Base-by-base conservation (phyloP, 1,140 invertebrate genomes). In the Caenorhabditis elegans region DNA sequence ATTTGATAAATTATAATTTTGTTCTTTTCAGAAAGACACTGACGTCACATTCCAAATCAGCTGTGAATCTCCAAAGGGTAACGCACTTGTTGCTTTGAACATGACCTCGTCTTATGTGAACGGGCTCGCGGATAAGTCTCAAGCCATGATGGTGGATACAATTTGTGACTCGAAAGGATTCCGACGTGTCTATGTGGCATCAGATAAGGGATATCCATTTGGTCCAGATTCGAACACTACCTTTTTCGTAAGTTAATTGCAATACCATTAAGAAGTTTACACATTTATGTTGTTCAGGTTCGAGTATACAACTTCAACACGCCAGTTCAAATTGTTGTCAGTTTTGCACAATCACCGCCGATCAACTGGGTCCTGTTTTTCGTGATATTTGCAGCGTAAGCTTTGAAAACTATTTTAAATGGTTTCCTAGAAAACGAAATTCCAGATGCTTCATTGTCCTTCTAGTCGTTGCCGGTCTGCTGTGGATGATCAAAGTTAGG, bases 331-430 rank as follows among this genome's bases (percentile, higher is more conserved):
- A 88, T 89, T 65, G 82, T 89, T 75, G 89, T 89, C 36, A 90
- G 89, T n/a, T 89, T 89, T 83, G 88, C 88, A 13, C 88, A 89
- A 78, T 87, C 89, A 6, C 87, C 87, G 49, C 89, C 89, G 3
- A 89, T 89, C 76, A 90, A 89, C 82, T 89, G 88, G 88, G 86
- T 89, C 6, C 83, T 90, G 3, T 89, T 89, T 65, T 89, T 89
- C 55, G 89, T 89, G n/a, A 89, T 90, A 34, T 89, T 89, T 84
- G 88, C 88, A 31, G 87, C 89, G 86, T 88, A 88, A 82, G 86
- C 5, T 78, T 53, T 36, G 55, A 53, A 39, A 22, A 43, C 34
- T 13, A 22, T 2, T 55, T 8, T 11, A 36, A 55, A 46, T 48
- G 0, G n/a, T 19, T 46, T 15, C 26, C 15, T 5, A 8, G 6